Evolutionary conservation across 2,797 vertebrate species (phyloP).

Genomic region (Protosalanx chinensis): DNA sequence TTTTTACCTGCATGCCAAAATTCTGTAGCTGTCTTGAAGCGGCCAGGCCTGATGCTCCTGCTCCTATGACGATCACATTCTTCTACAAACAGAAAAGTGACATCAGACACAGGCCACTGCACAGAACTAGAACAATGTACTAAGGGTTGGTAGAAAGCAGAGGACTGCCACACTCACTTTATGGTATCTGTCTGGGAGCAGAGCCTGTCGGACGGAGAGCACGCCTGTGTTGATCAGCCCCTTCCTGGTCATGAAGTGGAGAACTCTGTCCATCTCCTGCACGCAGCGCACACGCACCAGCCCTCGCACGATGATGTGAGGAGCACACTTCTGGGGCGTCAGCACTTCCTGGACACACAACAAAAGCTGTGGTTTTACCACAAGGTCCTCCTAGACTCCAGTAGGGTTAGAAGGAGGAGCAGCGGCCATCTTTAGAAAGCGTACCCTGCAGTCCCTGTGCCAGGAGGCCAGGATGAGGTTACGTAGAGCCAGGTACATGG

Average conservation of each 20-base stretch:
- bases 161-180: slow-evolving; percentile 68
- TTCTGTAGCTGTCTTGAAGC: slow-evolving; percentile 93
- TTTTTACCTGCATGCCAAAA: slow-evolving; percentile 90
- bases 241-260: slow-evolving; percentile 94
- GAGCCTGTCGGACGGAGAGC: slow-evolving; percentile 78
- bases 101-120: slow-evolving; percentile 49
- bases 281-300: slow-evolving; percentile 88
- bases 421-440: slow-evolving; percentile 6
- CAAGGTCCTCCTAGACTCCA: slow-evolving; percentile 11
- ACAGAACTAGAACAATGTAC: neutral
- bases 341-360: slow-evolving; percentile 81
- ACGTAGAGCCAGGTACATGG: slow-evolving; percentile 93
- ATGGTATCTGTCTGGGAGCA: slow-evolving; percentile 85
- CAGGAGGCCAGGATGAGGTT: slow-evolving; percentile 93
- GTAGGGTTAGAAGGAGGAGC: neutral
- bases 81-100: slow-evolving; percentile 69
- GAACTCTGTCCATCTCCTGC: slow-evolving; percentile 89
- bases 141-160: neutral
- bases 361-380: slow-evolving; percentile 16
- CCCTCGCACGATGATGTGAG: slow-evolving; percentile 87
- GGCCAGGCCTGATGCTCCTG: slow-evolving; percentile 90
- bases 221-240: slow-evolving; percentile 95
- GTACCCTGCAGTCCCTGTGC: slow-evolving; percentile 90
- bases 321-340: slow-evolving; percentile 83
- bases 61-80: slow-evolving; percentile 88